phyloP scores from a whole-genome alignment of 2,797 vertebrate species.

The Scolopax rusticola region DNA sequence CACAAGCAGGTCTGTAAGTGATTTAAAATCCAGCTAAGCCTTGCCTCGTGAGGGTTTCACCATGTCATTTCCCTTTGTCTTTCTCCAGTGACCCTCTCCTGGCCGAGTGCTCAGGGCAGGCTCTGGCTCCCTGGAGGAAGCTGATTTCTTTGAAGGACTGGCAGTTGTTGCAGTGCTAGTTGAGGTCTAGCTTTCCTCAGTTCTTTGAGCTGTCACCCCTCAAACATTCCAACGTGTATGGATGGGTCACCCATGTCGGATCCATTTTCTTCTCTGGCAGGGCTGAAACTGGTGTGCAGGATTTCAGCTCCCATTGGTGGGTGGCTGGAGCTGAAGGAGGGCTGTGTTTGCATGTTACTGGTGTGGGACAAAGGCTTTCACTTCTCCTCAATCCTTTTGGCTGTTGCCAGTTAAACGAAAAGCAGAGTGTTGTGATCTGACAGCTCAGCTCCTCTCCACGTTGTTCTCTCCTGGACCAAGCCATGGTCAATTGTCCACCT shows the following conservation, averaged over 20 bases:
- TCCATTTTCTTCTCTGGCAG: neutral
- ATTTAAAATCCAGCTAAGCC: neutral
- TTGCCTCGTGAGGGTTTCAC: neutral
- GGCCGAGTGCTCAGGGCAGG: neutral
- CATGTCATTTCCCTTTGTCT: neutral
- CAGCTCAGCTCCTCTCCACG: rapidly evolving
- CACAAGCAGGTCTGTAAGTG: neutral
- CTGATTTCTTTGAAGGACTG: neutral
- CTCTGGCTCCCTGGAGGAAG: neutral
- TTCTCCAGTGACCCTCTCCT: neutral
- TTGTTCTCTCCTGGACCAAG: neutral
- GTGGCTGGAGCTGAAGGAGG: rapidly evolving
- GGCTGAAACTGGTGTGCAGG: neutral
- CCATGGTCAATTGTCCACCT: rapidly evolving
- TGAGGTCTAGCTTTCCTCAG: neutral
- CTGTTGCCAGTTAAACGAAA: neutral
- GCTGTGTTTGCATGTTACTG: neutral
- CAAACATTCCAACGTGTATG: neutral
- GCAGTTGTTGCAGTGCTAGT: neutral
- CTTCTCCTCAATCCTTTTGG: neutral
- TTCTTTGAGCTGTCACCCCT: neutral
- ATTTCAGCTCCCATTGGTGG: neutral
- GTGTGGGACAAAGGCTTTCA: neutral
- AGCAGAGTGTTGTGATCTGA: neutral
- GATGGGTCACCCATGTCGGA: too few species aligned